Base-by-base conservation (phyloP, 2,113 vertebrate genomes). In the Notothenia rossii region DNA sequence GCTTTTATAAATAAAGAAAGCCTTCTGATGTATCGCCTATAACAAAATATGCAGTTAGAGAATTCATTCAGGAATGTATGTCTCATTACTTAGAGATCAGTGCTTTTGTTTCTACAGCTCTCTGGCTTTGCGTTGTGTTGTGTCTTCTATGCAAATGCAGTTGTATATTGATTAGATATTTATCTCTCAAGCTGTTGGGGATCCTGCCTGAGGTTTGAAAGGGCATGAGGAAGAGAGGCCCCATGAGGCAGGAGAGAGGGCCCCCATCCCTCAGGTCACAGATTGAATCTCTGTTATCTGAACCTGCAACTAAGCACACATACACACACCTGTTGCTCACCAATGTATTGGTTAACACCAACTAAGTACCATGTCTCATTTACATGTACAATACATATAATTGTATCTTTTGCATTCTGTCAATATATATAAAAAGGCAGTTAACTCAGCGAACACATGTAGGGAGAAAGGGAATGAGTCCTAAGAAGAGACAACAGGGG, bases 161-260 rank as follows among this genome's bases (percentile, higher is more conserved):
- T 75, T 73, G 74, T 84, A 64, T 89, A 89, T 90, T 92, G 93
- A 94, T 92, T 90, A 88, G 90, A 90, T 89, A 3, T 91, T 87
- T 91, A 90, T 91, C 85, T 80, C 75, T 72, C 90, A 92, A 91
- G 89, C 89, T 92, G 89, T 88, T 92, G 50, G 60, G 68, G 77
- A 14, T 75, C 53, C 54, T 50, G 10, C 68, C 12, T 56, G 43
- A 70, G 62, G 72, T 79, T 77, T 86, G 61, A 14, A 50, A 74
- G 75, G 76, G 59, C 60, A 59, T 8, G 65, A 49, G 69, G 69
- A 63, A 33, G 65, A 50, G 33, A 66, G 48, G 61, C 81, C 78
- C 70, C 79, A 65, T 4, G 40, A 76, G 33, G 77, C 48, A 64
- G 51, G 50, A 10, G 43, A 82, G 51, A 65, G 58, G n/a, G 1